Percentiles rank a stretch among this genome's conserved stretches.
Conservation (phyloP, 53 echinoderm and acorn worm species). For the Paelopatides confundens region DNA sequence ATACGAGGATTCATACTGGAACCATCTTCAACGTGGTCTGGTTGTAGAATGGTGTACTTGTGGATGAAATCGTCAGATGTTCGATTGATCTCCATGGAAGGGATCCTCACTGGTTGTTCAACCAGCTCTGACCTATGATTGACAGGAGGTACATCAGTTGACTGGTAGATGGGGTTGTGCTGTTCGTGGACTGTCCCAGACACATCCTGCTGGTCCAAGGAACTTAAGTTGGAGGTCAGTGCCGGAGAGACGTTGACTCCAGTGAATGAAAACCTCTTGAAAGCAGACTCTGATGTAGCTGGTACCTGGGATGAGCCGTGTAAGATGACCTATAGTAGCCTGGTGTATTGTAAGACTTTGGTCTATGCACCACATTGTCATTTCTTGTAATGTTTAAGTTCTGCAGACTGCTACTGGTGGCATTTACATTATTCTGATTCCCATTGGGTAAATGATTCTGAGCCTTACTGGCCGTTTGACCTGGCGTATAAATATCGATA, state of each 20-base stretch:
- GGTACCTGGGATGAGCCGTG: conserved; percentile 27
- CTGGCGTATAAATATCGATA: conserved; percentile 47
- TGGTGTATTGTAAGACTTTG: background rate
- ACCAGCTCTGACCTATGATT: background rate
- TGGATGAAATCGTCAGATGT: conserved; percentile 22
- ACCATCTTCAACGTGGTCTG: background rate
- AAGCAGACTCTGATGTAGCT: conserved; percentile 63
- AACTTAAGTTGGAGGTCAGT: conserved; percentile 5
- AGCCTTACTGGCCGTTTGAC: conserved; percentile 19
- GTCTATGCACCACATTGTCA: conserved; percentile 13
- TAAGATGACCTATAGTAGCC: background rate
- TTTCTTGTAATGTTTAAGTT: background rate
- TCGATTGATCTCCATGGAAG: background rate
- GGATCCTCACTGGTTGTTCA: background rate
- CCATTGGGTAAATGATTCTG: conserved; percentile 19
- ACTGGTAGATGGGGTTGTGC: conserved; percentile 42
- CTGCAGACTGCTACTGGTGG: background rate
- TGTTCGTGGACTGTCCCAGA: conserved; percentile 24
- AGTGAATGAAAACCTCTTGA: conserved; percentile 73
- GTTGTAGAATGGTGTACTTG: conserved; percentile 33
- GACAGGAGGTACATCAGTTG: background rate
- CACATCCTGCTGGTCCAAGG: background rate
- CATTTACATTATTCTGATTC: conserved; percentile 1
- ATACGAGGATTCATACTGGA: background rate
- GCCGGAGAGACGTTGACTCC: conserved; percentile 65